Conservation (phyloP, 2,113 vertebrate genomes). For the Cyanocitta stelleri region DNA sequence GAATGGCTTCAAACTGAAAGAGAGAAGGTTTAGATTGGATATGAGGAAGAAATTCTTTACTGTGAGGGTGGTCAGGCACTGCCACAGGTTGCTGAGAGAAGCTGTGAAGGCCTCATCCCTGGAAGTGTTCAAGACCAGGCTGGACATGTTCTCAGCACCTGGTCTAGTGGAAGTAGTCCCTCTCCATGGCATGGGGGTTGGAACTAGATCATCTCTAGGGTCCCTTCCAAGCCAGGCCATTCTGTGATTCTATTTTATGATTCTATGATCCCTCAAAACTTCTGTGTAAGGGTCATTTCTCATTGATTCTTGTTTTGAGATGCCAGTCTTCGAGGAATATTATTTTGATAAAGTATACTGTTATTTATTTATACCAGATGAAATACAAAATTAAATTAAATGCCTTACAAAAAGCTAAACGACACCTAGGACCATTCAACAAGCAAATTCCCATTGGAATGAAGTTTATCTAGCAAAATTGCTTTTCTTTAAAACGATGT, state of each 20-base stretch:
- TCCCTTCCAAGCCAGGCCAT: not conserved
- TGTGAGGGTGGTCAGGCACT: not conserved
- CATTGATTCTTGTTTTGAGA: not conserved
- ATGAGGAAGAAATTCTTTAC: not conserved
- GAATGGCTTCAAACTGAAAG: not conserved
- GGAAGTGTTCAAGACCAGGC: not conserved
- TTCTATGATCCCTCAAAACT: not conserved
- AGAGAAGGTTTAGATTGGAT: not conserved
- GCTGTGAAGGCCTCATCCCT: not conserved
- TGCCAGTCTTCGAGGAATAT: not conserved
- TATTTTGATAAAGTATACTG: not conserved
- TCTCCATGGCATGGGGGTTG: fast-evolving
- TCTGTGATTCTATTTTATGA: not conserved
- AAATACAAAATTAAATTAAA: not conserved
- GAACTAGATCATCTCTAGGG: not conserved
- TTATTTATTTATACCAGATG: not conserved
- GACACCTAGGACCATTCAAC: not conserved
- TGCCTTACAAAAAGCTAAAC: not conserved
- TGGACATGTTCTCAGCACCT: fast-evolving
- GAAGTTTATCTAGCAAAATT: not conserved
- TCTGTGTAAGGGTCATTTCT: not conserved
- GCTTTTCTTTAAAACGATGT: not conserved
- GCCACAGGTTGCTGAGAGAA: not conserved
- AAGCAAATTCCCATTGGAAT: not conserved
- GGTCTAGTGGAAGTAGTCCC: not conserved